Percentiles rank a stretch among this genome's conserved stretches.
Evolutionary conservation across 2,888 invertebrate genomes (phyloP).

Genomic region (Lycia hirtaria): DNA sequence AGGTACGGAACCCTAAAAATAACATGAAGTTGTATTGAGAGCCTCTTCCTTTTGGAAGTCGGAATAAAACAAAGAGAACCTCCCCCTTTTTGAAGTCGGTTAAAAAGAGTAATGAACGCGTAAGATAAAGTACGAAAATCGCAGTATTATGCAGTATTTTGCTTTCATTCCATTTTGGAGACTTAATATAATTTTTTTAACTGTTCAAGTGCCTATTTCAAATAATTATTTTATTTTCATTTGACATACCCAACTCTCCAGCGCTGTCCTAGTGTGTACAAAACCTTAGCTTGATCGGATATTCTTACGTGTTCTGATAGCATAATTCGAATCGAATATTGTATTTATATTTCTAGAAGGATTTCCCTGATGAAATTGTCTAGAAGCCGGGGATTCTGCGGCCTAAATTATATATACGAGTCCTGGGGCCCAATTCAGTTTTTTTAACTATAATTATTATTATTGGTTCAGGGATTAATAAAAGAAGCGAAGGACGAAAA

Average conservation of each 20-base stretch:
- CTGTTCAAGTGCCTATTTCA: too few relatives aligned
- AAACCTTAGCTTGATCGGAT: neutral
- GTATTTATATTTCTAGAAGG: constrained; percentile 5
- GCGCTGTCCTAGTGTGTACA: neutral
- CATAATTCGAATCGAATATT: constrained; percentile 10
- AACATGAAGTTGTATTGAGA: too few relatives aligned
- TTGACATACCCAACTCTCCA: neutral
- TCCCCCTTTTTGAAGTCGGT: too few relatives aligned
- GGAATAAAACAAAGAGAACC: too few relatives aligned
- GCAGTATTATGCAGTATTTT: too few relatives aligned
- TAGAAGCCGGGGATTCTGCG: neutral
- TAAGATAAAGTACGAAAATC: too few relatives aligned
- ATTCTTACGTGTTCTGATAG: constrained; percentile 13
- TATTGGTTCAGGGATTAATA: neutral
- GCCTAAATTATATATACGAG: neutral
- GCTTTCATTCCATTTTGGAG: too few relatives aligned
- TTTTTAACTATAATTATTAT: neutral
- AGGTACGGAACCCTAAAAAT: too few relatives aligned
- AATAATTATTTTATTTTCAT: too few relatives aligned
- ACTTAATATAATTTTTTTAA: too few relatives aligned
- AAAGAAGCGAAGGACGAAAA: neutral
- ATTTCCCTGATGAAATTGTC: constrained; percentile 22
- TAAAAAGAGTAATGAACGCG: too few relatives aligned
- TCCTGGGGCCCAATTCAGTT: neutral
- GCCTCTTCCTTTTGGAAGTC: too few relatives aligned